These are phyloP conservation scores for Naja naja DNA, from an alignment of 2,113 vertebrate genomes.

Conservation along the genomic window DNA sequence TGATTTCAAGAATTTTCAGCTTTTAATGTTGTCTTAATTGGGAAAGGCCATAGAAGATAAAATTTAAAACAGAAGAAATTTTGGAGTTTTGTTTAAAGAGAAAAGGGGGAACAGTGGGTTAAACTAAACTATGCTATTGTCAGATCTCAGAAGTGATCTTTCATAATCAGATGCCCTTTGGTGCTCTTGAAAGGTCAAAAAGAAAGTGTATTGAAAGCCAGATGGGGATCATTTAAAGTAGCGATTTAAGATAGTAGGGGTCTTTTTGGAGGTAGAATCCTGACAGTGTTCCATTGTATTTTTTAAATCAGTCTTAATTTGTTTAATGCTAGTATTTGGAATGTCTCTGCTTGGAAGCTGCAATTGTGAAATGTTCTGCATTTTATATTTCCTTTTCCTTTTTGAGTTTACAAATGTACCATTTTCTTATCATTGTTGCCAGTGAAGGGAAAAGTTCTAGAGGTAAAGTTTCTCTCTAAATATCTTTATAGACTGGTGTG, in stretches of 20 bases:
- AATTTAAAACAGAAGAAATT: constrained; percentile 15
- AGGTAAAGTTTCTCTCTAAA: neutral
- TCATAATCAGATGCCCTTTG: constrained; percentile 39
- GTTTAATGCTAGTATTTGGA: constrained; percentile 50
- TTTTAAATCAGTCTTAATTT: constrained; percentile 56
- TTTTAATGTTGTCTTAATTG: neutral
- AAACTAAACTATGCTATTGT: constrained; percentile 16
- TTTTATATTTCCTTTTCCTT: neutral
- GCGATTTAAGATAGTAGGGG: constrained; percentile 52
- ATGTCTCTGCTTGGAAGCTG: constrained; percentile 28
- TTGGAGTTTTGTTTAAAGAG: neutral
- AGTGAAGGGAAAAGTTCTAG: neutral
- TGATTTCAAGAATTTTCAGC: neutral
- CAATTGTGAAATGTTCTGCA: constrained; percentile 16
- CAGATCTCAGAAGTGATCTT: constrained; percentile 24
- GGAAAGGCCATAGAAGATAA: constrained; percentile 17
- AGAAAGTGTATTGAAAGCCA: constrained; percentile 57
- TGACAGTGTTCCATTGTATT: constrained; percentile 32
- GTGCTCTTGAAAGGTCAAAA: constrained; percentile 60
- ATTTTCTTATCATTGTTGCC: neutral
- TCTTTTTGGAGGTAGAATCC: constrained; percentile 36
- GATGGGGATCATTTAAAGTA: constrained; percentile 56
- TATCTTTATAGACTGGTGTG: neutral
- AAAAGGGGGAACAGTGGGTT: neutral
- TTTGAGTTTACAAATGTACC: neutral